Base-by-base conservation (phyloP, 2,797 vertebrate species). In the Decapterus maruadsi region DNA sequence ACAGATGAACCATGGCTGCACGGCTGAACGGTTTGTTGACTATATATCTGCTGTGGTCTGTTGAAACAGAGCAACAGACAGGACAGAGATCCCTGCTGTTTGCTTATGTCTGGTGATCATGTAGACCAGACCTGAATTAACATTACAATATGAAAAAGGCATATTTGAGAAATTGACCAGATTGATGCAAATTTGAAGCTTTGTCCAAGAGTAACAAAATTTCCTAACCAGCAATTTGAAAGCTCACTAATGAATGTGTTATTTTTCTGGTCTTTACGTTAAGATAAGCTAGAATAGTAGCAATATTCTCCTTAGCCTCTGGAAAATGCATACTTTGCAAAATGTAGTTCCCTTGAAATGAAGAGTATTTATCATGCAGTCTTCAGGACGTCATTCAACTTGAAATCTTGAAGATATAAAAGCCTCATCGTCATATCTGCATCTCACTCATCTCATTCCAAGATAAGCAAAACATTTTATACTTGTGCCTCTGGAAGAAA, bases 401-500 rank as follows among this genome's bases (percentile, higher is more conserved):
- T 0, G 6, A 61, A 67, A 70, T 66, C 26, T 62, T 69, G 19
- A 75, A 55, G 14, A 75, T 43, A 70, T 50, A 55, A 76, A 77
- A 56, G n/a, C 31, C 2, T 55, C 12, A 61, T 84, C 67, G 57
- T 11, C 64, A 80, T 78, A 85, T 86, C 77, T 73, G 29, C 50
- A 78, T 82, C 55, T 89, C 70, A 86, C 77, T 86, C 61, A 89
- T 85, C 74, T 68, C 48, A 8, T 1, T 80, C 81, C 84, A 89
- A 75, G 75, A 68, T 38, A 70, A 72, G 34, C 51, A 48, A 71
- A 42, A 45, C 45, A 58, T 55, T 22, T 67, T 11, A 61, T 46
- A 80, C 31, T 63, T 57, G 77, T 68, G 17, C 55, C 72, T 84
- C 86, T 92, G 85, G 87, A 89, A 85, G 36, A 88, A 13, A 84